These are phyloP conservation scores for Ooceraea biroi DNA, from an alignment of 1,140 invertebrate genomes.

Conservation along the genomic window DNA sequence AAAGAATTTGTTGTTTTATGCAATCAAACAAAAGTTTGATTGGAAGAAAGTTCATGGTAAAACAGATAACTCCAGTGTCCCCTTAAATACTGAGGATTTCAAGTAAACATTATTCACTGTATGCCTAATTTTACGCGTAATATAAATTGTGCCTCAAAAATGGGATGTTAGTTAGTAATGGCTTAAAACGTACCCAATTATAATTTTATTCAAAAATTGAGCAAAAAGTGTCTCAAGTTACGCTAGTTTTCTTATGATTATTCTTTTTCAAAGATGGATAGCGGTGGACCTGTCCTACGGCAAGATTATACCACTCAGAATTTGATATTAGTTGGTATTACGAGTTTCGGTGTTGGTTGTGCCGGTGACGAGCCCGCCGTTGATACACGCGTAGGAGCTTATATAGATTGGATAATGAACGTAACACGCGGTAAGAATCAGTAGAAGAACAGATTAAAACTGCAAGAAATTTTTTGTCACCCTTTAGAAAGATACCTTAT, in stretches of 20 bases:
- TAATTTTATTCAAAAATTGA: no score
- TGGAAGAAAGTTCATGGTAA: no score
- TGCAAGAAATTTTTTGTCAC: neutral
- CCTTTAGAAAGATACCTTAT: neutral
- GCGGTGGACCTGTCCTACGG: slow-evolving; percentile 90
- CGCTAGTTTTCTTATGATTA: neutral
- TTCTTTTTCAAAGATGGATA: slow-evolving; percentile 88
- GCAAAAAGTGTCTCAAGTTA: neutral
- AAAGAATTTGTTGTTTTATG: no score
- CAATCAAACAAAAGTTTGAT: no score
- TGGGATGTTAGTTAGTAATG: no score
- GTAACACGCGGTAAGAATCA: slow-evolving; percentile 80
- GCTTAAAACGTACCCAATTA: no score
- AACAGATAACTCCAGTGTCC: no score
- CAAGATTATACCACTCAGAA: slow-evolving; percentile 82
- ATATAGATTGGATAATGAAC: slow-evolving; percentile 86
- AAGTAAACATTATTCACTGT: no score
- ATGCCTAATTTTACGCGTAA: no score
- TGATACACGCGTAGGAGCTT: slow-evolving; percentile 85
- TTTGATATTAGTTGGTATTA: slow-evolving; percentile 85
- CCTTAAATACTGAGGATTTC: no score
- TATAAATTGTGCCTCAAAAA: no score
- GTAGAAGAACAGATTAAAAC: neutral
- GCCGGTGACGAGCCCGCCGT: slow-evolving; percentile 82
- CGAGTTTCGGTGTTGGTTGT: slow-evolving; percentile 87